These are phyloP conservation scores for Dicranocentrus wangi DNA, from an alignment of 2,888 invertebrate species.

Conservation along the genomic window DNA sequence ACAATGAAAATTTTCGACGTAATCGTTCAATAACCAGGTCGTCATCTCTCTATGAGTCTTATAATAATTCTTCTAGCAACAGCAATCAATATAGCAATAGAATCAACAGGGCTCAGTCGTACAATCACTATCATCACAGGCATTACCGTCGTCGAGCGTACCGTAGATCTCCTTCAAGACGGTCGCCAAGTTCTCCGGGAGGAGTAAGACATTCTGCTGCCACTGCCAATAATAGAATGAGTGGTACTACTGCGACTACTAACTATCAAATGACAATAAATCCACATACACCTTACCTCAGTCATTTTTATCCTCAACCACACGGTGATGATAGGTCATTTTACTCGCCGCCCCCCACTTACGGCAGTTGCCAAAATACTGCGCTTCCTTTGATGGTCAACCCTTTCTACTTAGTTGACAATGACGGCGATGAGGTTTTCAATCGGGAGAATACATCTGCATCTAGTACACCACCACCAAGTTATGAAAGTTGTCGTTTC, in stretches of 20 bases:
- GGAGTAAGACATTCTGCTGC: not conserved
- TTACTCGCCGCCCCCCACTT: slow-evolving; percentile 48
- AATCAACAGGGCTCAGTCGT: slow-evolving; percentile 6
- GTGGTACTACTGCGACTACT: no score
- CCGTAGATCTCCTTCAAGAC: slow-evolving; percentile 20
- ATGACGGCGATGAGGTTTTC: not conserved
- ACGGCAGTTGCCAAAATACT: slow-evolving; percentile 39
- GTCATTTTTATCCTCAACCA: slow-evolving; percentile 53
- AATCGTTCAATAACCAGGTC: slow-evolving; percentile 1
- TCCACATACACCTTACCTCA: slow-evolving; percentile 15
- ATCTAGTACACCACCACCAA: slow-evolving; percentile 54
- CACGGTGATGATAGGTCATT: slow-evolving; percentile 28
- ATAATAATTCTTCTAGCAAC: not conserved
- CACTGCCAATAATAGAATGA: no score
- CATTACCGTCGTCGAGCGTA: slow-evolving; percentile 5
- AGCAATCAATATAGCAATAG: not conserved
- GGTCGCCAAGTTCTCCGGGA: slow-evolving; percentile 46
- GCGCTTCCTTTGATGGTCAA: not conserved
- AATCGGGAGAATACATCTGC: slow-evolving; percentile 15
- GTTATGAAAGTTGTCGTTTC: slow-evolving; percentile 56
- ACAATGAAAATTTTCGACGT: slow-evolving; percentile 27
- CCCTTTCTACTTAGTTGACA: not conserved
- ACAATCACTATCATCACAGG: slow-evolving; percentile 20
- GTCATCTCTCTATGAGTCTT: no score
- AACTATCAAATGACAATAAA: no score